Percentiles rank a stretch among this genome's conserved stretches.
Evolutionary conservation across 2,113 vertebrate species (phyloP).

Genomic region (Dryoscopus gambensis): DNA sequence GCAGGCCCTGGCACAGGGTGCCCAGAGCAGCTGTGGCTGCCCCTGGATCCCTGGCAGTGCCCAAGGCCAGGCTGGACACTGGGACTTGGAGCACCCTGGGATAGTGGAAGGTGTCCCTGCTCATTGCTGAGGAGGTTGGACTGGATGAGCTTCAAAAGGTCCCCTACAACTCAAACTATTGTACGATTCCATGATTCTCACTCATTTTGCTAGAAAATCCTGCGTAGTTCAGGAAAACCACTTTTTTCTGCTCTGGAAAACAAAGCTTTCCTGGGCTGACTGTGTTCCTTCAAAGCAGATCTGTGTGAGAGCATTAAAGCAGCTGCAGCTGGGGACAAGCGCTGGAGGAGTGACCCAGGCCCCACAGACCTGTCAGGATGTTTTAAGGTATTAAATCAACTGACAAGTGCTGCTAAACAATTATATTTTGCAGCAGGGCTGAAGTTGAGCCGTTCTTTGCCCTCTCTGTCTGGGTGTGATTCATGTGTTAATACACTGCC

Average conservation of each 20-base stretch:
- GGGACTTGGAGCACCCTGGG: not conserved
- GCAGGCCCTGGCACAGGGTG: not conserved
- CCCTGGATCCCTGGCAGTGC: not conserved
- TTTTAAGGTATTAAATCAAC: not conserved
- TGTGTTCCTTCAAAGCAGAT: not conserved
- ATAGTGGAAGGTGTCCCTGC: not conserved
- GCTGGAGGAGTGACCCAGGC: not conserved
- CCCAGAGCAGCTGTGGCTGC: not conserved
- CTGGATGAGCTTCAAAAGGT: not conserved
- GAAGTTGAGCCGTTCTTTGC: not conserved
- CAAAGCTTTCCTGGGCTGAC: not conserved
- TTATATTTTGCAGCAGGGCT: not conserved
- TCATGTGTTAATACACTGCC: not conserved
- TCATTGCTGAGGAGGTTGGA: not conserved
- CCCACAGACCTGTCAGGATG: not conserved
- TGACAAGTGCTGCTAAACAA: not conserved
- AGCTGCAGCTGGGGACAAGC: not conserved
- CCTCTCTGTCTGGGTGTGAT: not conserved
- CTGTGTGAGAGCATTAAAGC: not conserved
- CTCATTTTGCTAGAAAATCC: not conserved
- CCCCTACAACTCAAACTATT: no score
- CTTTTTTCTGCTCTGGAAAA: not conserved
- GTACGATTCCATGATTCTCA: not conserved
- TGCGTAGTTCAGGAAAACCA: not conserved
- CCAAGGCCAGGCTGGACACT: fast-evolving